phyloP scores from a whole-genome alignment of 2,113 vertebrate species.

The Urocynchramus pylzowi region DNA sequence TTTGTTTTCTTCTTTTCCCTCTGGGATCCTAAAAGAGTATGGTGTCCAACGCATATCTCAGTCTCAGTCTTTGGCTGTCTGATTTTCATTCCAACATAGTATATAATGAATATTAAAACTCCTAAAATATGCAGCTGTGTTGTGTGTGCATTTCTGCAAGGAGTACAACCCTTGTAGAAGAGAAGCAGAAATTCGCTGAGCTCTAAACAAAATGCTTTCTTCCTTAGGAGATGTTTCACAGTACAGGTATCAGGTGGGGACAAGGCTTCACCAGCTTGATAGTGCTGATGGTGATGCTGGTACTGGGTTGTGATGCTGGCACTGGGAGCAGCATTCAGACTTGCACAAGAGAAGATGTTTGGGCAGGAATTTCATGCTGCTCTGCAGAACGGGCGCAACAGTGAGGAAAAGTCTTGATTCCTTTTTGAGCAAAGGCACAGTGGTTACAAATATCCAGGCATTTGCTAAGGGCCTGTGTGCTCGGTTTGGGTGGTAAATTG shows the following conservation, averaged over 20 bases:
- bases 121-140: background rate
- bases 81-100: background rate
- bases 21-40: background rate
- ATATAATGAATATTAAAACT: background rate
- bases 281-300: background rate
- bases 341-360: background rate
- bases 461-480: background rate
- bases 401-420: background rate
- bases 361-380: background rate
- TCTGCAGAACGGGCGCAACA: background rate
- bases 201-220: background rate
- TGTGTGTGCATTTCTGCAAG: background rate
- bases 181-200: background rate
- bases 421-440: background rate
- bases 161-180: background rate
- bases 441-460: background rate
- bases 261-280: background rate
- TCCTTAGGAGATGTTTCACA: background rate
- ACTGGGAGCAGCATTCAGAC: background rate
- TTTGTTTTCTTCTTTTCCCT: background rate
- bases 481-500: background rate
- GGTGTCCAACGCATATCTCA: background rate
- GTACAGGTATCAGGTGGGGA: background rate
- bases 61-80: background rate
- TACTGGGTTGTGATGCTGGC: background rate